Percentiles rank a stretch among this genome's conserved stretches.
Evolutionary conservation across 2,113 vertebrate genomes (phyloP).

Genomic region (Ochotona princeps): DNA sequence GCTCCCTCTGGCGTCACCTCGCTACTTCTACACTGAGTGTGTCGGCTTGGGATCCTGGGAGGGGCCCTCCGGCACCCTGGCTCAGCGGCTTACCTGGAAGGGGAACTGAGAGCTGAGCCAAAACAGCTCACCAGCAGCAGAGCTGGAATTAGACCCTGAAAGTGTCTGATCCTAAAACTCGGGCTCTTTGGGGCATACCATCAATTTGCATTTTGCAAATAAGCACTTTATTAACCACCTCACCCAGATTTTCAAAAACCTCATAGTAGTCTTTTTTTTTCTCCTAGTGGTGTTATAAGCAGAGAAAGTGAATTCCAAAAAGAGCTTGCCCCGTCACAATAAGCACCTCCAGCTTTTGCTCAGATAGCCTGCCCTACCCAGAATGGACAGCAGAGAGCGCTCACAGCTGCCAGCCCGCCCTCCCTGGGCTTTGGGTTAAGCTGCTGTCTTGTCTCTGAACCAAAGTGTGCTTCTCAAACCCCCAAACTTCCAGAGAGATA

Average conservation of each 20-base stretch:
- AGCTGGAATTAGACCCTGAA: background rate
- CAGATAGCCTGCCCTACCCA: background rate
- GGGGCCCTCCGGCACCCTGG: accelerated
- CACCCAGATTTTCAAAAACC: background rate
- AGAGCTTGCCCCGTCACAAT: no score
- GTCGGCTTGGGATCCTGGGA: background rate
- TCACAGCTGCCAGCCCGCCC: background rate
- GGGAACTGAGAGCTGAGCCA: background rate
- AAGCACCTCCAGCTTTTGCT: background rate
- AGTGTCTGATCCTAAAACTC: background rate
- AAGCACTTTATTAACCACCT: background rate
- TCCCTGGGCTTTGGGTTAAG: accelerated
- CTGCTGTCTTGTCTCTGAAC: background rate
- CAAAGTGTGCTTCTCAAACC: background rate
- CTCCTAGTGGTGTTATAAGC: background rate
- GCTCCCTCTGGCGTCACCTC: no score
- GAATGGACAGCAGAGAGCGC: background rate
- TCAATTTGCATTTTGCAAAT: background rate
- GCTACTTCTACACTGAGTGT: background rate
- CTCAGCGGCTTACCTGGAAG: background rate
- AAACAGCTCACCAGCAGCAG: background rate
- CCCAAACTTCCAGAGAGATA: background rate
- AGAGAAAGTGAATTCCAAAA: background rate
- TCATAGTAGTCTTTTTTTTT: background rate
- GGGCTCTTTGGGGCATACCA: background rate